Conservation (phyloP, 2,797 vertebrate species). For the Zalophus californianus region DNA sequence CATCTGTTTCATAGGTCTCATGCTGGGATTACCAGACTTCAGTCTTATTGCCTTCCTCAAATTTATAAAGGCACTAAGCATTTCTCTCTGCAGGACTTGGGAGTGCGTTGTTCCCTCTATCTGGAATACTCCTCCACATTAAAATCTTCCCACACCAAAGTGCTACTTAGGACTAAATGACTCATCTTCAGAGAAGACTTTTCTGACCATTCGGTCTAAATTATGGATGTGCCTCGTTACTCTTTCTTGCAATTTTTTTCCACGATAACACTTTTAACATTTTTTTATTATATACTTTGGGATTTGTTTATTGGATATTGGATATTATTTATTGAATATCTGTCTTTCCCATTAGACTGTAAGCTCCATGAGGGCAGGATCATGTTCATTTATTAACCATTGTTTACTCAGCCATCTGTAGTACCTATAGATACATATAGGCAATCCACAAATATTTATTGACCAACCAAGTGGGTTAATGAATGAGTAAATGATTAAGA, state of each 20-base stretch:
- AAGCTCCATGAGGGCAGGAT: background rate
- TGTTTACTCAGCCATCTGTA: background rate
- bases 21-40: background rate
- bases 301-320: background rate
- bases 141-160: background rate
- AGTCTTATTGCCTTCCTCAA: background rate
- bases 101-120: background rate
- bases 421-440: background rate
- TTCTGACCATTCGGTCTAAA: background rate
- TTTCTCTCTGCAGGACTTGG: background rate
- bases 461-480: background rate
- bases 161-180: background rate
- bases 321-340: background rate
- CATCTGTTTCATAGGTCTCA: background rate
- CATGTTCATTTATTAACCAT: background rate
- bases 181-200: background rate
- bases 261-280: background rate
- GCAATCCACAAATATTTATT: background rate
- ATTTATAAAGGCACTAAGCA: background rate
- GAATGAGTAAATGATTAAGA: background rate
- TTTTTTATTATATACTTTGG: background rate
- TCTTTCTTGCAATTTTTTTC: background rate
- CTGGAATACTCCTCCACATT: background rate
- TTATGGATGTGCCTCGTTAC: background rate
- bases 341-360: constrained; percentile 2